Base-by-base conservation (phyloP, 2,113 vertebrate genomes). In the Heteronetta atricapilla region DNA sequence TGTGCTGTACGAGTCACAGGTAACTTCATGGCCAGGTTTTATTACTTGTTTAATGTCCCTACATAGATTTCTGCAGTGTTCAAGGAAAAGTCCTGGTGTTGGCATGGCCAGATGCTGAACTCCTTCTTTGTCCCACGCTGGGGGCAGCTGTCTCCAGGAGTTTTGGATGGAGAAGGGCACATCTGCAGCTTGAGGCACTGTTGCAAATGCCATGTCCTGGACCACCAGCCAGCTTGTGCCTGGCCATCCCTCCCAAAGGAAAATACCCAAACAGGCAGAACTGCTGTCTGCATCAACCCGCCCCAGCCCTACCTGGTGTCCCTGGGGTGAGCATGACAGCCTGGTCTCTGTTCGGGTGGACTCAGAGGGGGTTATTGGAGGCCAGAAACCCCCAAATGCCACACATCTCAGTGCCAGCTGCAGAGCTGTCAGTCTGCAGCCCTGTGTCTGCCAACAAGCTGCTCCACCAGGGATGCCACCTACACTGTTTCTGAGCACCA, bases 341-440 rank as follows among this genome's bases (percentile, higher is more conserved):
- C 10, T 10, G 55, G 55, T 31, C 31, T 11, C 55, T 18, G 12
- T 20, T 83, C 19, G 4, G 0, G 0, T 31, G 22, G 5, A 52
- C 11, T 4, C 7, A 38, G 53, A 82, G 2, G 31, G 31, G 40
- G 28, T 17, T 60, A 64, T 7, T 6, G 0, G 0, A 73, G 36
- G 33, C 26, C 83, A 73, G n/a, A 76, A 69, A 46, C 5, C 3
- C 12, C 16, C 29, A 10, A 2, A 1, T 0, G 5, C 19, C 20
- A 31, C 46, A 40, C 66, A 84, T 63, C 46, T 44, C 33, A 66
- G 44, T 23, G 74, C 20, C 25, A 60, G 38, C 8, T 36, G 19
- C 21, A 84, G 67, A 62, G 25, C 0, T 2, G 58, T 25, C n/a
- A 40, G 6, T 59, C 55, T 10, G 15, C 21, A 29, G 26, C 14